Evolutionary conservation across 1,140 invertebrate genomes (phyloP), one percentile per base, ranked within the genome.

Genomic region (Heliconius melpomene): DNA sequence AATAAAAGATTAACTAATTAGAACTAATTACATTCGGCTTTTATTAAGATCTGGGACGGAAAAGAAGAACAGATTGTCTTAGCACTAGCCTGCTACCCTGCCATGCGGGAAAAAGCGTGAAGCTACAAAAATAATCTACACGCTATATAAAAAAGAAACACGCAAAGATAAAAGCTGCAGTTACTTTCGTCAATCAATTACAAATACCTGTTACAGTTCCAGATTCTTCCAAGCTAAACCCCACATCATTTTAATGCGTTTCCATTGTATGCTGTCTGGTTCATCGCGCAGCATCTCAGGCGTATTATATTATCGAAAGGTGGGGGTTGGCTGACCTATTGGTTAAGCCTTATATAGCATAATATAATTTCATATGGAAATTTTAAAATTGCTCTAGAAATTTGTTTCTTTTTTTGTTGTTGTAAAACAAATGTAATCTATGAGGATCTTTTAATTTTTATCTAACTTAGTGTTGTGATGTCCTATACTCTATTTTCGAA

Each of bases 241-340:
- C 29, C 11, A 52, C 40, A 76, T 66, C 11, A 76, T 16, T 76
- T 76, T 26, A 60, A 50, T 60, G 54, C 23, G n/a, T 66, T 66
- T 75, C 60, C 36, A 75, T 66, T 60, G 54, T 52, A 18, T 72
- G 23, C n/a, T 6, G 32, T 72, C 18, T 72, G 71, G 71, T 72
- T 1, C 71, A 38, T 57, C 74, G 74, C 74, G 52, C 52, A 32
- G 29, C 74, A 60, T 75, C 54, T 50, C 74, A 76, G 57, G 57
- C 74, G 57, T 70, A 46, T 76, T 70, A 76, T 18, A 50, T 76
- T 76, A 76, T 29, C 36, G 74, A 36, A 76, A 76, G 60, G 36
- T 76, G 74, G n/a, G 74, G 74, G 66, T 75, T n/a, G 60, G 60
- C 23, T 13, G 23, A 66, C 5, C 26, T 29, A 66, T 66, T 29